Evolutionary conservation across 2,113 vertebrate genomes (phyloP), one percentile per base, ranked within the genome.

Genomic region (Psephotus haematonotus): DNA sequence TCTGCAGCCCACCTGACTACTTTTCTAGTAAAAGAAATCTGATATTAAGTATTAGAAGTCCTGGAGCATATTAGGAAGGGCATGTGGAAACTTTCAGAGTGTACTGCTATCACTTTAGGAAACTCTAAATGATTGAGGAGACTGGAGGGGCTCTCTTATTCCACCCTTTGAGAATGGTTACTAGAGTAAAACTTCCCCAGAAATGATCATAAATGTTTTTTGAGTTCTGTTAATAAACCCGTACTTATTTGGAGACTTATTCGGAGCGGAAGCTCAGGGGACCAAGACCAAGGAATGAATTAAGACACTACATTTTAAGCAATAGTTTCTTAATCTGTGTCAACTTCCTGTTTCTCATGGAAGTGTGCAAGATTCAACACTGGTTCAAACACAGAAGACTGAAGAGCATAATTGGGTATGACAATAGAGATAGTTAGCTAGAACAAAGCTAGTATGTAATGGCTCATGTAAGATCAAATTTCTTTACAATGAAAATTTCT

Each of bases 401-500:
- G 33, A 85, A 65, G 23, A 65, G 3, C 25, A 64, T 9, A 50
- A 10, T 0, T 3, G 0, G 27, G 17, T 13, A 33, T 29, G 16
- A 7, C 19, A 75, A 16, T 18, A 10, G 10, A 67, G 17, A 17
- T 52, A 59, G 52, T 50, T 78, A 55, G 31, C 23, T 43, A 63
- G 10, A 39, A 90, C 49, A 60, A 52, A 78, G 33, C 14, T 39
- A 33, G 18, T 43, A 65, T 10, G 25, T 11, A 65, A 62, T 62
- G 27, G 31, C 7, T 64, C 2, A 1, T 9, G 11, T 44, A 72
- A 65, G 13, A 14, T 64, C 31, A 75, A 22, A 78, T 53, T 69
- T 77, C 39, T 74, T 91, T 78, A 75, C 70, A 41, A 65, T 14
- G 33, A 22, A 85, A 49, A 70, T 39, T 27, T 64, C 33, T 60